These are phyloP conservation scores for Drosophila quasianomalipes DNA, from an alignment of 2,888 invertebrate species.

Conservation along the genomic window DNA sequence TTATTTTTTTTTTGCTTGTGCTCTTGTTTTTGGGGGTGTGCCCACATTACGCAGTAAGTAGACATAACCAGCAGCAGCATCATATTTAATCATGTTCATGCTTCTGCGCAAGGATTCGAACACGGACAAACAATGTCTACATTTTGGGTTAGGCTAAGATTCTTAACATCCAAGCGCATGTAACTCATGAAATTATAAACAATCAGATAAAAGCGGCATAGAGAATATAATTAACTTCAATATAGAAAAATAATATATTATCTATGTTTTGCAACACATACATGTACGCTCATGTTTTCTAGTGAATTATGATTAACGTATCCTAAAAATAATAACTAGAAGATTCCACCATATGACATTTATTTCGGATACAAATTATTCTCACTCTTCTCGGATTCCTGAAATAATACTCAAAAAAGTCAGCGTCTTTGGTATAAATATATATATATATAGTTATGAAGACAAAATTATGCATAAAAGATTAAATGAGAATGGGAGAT, in stretches of 20 bases:
- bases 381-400: too few relatives aligned
- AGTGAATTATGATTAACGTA: too few relatives aligned
- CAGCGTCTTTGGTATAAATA: too few relatives aligned
- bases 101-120: constrained; percentile 4
- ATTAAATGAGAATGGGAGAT: not conserved
- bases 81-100: constrained; percentile 8
- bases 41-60: constrained; percentile 36
- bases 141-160: constrained; percentile 17
- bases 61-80: constrained; percentile 28
- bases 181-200: constrained; percentile 16
- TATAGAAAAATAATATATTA: not conserved
- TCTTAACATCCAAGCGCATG: constrained; percentile 20
- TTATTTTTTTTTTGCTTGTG: constrained; percentile 9
- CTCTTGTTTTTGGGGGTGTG: constrained; percentile 16
- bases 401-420: too few relatives aligned
- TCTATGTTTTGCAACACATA: not conserved
- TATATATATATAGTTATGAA: not conserved
- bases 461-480: not conserved
- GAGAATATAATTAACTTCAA: not conserved
- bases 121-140: constrained; percentile 29
- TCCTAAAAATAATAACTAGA: too few relatives aligned
- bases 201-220: constrained; percentile 7
- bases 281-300: not conserved
- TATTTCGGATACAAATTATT: too few relatives aligned
- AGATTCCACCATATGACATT: too few relatives aligned